Conservation (phyloP, 2,797 vertebrate genomes). For the Oreochromis mossambicus region DNA sequence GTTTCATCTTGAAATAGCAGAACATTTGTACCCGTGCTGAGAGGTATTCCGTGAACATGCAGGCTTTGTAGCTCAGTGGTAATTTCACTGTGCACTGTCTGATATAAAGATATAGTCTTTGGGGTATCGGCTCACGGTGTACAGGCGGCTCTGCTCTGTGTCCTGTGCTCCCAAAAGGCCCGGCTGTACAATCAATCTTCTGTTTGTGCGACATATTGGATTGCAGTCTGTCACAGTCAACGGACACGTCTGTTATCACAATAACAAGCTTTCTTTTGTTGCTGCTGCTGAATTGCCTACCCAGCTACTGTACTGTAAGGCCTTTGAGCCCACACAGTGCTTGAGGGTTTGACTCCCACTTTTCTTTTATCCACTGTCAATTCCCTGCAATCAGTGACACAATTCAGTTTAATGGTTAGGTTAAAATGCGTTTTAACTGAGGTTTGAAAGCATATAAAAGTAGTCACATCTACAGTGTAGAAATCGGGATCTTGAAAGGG, state of each 20-base stretch:
- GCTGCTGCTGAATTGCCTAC: constrained; percentile 9
- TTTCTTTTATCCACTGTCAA: constrained; percentile 8
- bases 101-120: background rate
- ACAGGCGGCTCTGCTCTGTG: background rate
- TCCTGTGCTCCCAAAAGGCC: constrained; percentile 16
- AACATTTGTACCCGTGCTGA: background rate
- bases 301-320: constrained; percentile 8
- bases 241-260: constrained; percentile 31
- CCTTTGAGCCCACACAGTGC: background rate
- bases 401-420: background rate
- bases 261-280: constrained; percentile 51
- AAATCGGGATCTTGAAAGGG: background rate
- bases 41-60: background rate
- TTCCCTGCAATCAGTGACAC: background rate
- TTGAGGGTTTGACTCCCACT: constrained; percentile 4
- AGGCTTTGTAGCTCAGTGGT: background rate
- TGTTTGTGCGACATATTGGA: constrained; percentile 56
- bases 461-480: background rate
- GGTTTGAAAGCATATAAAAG: background rate
- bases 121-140: background rate
- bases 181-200: constrained; percentile 47
- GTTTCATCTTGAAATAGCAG: background rate
- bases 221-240: constrained; percentile 50
- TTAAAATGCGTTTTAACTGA: background rate
- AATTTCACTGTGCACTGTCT: background rate